These are phyloP conservation scores for Pollenia angustigena DNA, from an alignment of 2,888 invertebrate genomes.

Conservation along the genomic window DNA sequence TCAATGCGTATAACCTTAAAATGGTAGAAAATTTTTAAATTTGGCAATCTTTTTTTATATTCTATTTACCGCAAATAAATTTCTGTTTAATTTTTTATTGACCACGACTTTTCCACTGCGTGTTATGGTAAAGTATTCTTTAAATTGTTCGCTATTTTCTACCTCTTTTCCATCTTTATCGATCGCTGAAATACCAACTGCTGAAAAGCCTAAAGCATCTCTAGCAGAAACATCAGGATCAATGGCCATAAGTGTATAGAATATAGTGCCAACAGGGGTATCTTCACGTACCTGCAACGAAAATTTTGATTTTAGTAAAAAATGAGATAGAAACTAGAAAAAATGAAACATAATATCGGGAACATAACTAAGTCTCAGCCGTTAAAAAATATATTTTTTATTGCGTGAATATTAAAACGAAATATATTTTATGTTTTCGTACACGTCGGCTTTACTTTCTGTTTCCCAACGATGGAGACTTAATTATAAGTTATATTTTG, in stretches of 20 bases:
- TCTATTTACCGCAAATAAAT: slow-evolving; percentile 81
- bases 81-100: slow-evolving; percentile 82
- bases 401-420: neutral
- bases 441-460: too few species aligned
- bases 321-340: neutral
- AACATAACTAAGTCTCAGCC: too few species aligned
- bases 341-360: too few species aligned
- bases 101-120: slow-evolving; percentile 85
- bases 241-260: slow-evolving; percentile 89
- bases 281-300: slow-evolving; percentile 89
- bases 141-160: slow-evolving; percentile 84
- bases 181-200: slow-evolving; percentile 90
- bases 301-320: neutral
- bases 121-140: slow-evolving; percentile 88
- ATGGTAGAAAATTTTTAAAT: neutral
- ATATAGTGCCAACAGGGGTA: slow-evolving; percentile 88
- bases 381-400: too few species aligned
- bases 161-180: slow-evolving; percentile 93
- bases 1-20: slow-evolving; percentile 89
- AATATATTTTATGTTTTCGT: neutral
- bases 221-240: slow-evolving; percentile 91
- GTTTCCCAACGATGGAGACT: too few species aligned
- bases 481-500: too few species aligned
- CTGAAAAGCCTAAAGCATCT: slow-evolving; percentile 87
- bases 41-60: neutral